Base-by-base conservation (phyloP, 2,797 vertebrate genomes). In the Peromyscus aztecus region DNA sequence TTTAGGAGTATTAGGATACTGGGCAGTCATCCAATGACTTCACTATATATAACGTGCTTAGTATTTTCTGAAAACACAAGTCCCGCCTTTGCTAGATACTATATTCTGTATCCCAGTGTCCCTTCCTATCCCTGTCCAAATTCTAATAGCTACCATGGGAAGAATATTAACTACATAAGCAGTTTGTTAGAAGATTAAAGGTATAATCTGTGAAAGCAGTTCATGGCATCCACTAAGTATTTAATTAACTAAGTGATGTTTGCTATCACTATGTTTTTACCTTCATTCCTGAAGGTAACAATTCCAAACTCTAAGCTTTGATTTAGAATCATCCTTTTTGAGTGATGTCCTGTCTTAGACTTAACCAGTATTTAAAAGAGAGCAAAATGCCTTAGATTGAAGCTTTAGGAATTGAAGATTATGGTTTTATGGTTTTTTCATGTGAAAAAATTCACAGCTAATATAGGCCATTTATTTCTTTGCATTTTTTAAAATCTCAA, bases 91-190 rank as follows among this genome's bases (percentile, higher is more conserved):
- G 11, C 57, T 29, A 24, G 21, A 24, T 86, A 75, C 46, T 6
- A 9, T 76, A 12, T 65, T 93, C 27, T 43, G 13, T 77, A 55
- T 67, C 52, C 16, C 46, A 37, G 23, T 83, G 14, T 71, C 82
- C 31, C 43, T 84, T 83, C 40, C 46, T 49, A 46, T 24, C 34
- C 24, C 2, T 59, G 55, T 89, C 23, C 55, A 78, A 77, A 61
- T 91, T 49, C 67, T 83, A 61, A 11, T 65, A 90, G n/a, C 11
- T 71, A 67, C 69, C 59, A 46, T 78, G n/a, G 7, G 17, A 37
- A 89, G 52, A 88, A 85, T 94, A 83, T 86, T 84, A 97, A 78
- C 83, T 65, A 88, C 29, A 71, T 92, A 43, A 73, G 0, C 77
- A 65, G 40, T n/a, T 77, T 85, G n/a, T 88, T 24, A 77, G 37